Conservation (phyloP, 2,797 vertebrate species). For the Vipera ursinii region DNA sequence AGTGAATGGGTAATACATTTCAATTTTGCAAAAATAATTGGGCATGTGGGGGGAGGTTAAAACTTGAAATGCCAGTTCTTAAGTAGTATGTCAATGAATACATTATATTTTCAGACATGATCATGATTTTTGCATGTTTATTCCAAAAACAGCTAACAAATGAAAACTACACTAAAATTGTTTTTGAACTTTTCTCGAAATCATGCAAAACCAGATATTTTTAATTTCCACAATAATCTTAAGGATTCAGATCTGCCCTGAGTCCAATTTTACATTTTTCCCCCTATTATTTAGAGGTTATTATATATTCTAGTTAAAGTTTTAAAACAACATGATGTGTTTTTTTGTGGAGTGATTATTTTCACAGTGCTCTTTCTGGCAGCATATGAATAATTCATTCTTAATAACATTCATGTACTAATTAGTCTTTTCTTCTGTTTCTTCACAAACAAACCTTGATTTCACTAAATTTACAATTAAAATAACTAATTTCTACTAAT, state of each 20-base stretch:
- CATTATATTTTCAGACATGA: neutral
- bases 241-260: neutral
- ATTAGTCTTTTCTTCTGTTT: slow-evolving; percentile 12
- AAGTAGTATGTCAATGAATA: neutral
- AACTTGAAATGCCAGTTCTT: neutral
- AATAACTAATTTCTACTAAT: slow-evolving; percentile 20
- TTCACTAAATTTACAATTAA: slow-evolving; percentile 28
- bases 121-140: slow-evolving; percentile 23
- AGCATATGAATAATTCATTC: slow-evolving; percentile 16
- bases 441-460: slow-evolving; percentile 4
- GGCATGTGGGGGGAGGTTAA: neutral
- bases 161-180: neutral
- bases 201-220: neutral
- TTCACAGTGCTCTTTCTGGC: neutral
- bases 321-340: slow-evolving; percentile 29
- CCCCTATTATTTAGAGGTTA: neutral
- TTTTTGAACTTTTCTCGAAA: neutral
- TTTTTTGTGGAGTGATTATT: neutral
- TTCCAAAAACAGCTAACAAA: neutral
- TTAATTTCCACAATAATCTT: neutral
- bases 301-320: slow-evolving; percentile 12
- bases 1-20: neutral
- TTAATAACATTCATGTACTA: slow-evolving; percentile 36
- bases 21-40: neutral
- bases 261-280: neutral